Conservation (phyloP, 2,888 invertebrate genomes). For the Rhodophaea formosa region DNA sequence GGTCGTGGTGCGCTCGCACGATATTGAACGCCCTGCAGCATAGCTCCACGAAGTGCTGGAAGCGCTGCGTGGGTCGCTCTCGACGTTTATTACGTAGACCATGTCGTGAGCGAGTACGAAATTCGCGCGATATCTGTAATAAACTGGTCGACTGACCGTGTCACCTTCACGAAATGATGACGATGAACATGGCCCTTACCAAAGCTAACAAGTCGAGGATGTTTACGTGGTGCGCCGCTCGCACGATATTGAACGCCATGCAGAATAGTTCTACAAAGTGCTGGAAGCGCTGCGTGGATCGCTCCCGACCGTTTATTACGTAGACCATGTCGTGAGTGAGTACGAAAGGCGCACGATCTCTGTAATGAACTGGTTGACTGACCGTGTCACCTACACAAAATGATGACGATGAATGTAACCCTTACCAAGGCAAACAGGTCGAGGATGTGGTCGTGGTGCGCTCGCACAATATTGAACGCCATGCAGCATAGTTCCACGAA, state of each 20-base stretch:
- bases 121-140: conserved; percentile 94
- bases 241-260: conserved; percentile 96
- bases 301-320: conserved; percentile 98
- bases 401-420: conserved; percentile 27
- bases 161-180: no score
- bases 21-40: conserved; percentile 99
- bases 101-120: conserved; percentile 99
- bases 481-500: conserved; percentile 99
- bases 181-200: no score
- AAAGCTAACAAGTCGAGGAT: conserved; percentile 94
- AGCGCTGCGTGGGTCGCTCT: conserved; percentile 94
- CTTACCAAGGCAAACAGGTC: conserved; percentile 94
- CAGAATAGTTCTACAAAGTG: conserved; percentile 98
- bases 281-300: conserved; percentile 95
- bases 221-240: conserved; percentile 94
- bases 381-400: no score
- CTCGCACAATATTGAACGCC: conserved; percentile 97
- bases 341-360: conserved; percentile 98
- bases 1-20: conserved; percentile 93
- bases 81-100: conserved; percentile 99
- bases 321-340: conserved; percentile 99
- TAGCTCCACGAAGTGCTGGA: conserved; percentile 98
- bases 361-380: no score
- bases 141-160: no score
- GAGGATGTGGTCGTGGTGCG: conserved; percentile 93